Percentiles rank a stretch among this genome's conserved stretches.
Evolutionary conservation across 2,888 invertebrate species (phyloP).

Genomic region (Ceraclea dissimilis): DNA sequence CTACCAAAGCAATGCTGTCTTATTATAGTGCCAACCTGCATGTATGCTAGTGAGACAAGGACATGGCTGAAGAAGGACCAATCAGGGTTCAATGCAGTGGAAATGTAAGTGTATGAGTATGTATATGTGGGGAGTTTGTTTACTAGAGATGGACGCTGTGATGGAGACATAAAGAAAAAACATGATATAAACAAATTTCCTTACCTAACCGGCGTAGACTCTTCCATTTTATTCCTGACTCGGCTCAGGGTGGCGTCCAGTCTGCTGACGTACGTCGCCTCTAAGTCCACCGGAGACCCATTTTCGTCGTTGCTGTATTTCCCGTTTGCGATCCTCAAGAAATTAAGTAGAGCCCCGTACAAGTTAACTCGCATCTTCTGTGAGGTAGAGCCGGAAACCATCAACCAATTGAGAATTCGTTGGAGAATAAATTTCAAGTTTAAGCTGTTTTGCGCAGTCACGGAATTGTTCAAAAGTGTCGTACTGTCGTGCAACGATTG

Average conservation of each 20-base stretch:
- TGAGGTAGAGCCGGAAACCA: conserved; percentile 69
- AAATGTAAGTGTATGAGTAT: too few relatives aligned
- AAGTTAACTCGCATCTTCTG: conserved; percentile 81
- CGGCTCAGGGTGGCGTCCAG: conserved; percentile 46
- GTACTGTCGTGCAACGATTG: conserved; percentile 16
- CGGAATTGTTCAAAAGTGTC: conserved; percentile 22
- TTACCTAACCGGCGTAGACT: conserved; percentile 12
- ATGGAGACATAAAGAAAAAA: too few relatives aligned
- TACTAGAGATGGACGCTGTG: too few relatives aligned
- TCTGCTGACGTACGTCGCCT: conserved; percentile 55
- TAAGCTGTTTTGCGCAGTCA: conserved; percentile 39
- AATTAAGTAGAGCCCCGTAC: conserved; percentile 76
- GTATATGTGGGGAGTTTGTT: too few relatives aligned
- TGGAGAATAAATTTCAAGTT: conserved; percentile 65
- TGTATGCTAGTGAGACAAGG: too few relatives aligned
- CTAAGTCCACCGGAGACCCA: conserved; percentile 33
- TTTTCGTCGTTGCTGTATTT: conserved; percentile 36
- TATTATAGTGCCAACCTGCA: too few relatives aligned
- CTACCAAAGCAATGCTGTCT: too few relatives aligned
- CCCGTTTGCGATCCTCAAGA: conserved; percentile 64
- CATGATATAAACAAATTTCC: neutral
- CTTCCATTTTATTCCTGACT: conserved; percentile 2
- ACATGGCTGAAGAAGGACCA: too few relatives aligned
- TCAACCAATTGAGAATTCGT: conserved; percentile 75
- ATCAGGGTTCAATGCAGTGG: too few relatives aligned